These are phyloP conservation scores for Oceanites oceanicus DNA, from an alignment of 2,113 vertebrate genomes.

Conservation along the genomic window DNA sequence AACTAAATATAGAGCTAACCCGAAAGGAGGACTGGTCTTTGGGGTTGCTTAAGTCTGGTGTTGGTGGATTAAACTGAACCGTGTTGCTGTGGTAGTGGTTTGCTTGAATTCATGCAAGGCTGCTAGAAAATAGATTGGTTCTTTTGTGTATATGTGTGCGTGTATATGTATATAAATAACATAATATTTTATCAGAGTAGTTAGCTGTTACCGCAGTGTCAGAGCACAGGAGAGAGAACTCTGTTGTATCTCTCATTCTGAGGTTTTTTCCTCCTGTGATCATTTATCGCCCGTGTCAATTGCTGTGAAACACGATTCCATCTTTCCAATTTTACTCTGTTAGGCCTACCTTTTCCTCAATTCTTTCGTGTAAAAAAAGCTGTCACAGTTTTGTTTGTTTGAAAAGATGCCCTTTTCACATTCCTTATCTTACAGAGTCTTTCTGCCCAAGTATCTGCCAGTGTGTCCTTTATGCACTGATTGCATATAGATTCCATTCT, in stretches of 20 bases:
- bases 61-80: background rate
- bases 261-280: background rate
- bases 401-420: slow-evolving; percentile 7
- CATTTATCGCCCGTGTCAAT: background rate
- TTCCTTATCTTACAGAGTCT: background rate
- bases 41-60: background rate
- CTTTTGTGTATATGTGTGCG: background rate
- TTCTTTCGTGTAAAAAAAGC: background rate
- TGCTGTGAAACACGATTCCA: background rate
- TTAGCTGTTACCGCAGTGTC: background rate
- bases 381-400: background rate
- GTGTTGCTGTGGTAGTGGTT: background rate
- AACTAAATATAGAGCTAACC: background rate
- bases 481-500: background rate
- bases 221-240: background rate
- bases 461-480: background rate
- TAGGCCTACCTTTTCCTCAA: background rate
- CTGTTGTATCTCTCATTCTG: background rate
- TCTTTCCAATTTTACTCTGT: background rate
- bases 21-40: background rate
- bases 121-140: background rate
- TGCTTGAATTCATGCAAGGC: background rate
- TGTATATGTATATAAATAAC: background rate
- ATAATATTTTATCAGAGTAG: background rate
- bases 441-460: background rate